Evolutionary conservation across 2,113 vertebrate genomes (phyloP), one percentile per base, ranked within the genome.

Genomic region (Empidonax traillii): DNA sequence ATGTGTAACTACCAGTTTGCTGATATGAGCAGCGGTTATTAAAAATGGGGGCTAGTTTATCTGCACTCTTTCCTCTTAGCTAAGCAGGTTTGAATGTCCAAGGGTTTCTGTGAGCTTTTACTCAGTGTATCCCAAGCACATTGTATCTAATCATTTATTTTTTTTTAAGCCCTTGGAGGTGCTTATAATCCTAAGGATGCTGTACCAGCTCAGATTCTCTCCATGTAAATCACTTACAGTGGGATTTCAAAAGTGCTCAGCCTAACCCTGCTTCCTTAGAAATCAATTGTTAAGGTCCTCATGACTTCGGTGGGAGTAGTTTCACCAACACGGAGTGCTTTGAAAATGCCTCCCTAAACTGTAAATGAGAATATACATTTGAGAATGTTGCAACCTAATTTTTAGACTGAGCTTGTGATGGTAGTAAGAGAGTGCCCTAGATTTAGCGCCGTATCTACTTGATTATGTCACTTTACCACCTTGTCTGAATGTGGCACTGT

Each of bases 311-410:
- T 63, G 93, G 93, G 93, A 96, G 83, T 24, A 92, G 93, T 82
- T 75, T 75, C 0, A 0, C 88, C 90, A 94, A 89, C 62, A 78
- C 52, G 35, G 82, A 85, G 83, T 88, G 86, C 85, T 93, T 94
- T 56, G 80, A 81, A 96, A 94, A 95, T 81, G 75, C 92, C 85
- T 96, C 87, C 94, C 96, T 86, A 72, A 95, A 95, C 93, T 95
- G 87, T 92, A 93, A 93, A 92, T 96, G 92, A 91, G 95, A 94
- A 97, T 96, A 95, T 96, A 93, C 92, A 90, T 96, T 90, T 63
- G 96, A 97, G 94, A 96, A 89, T 90, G 94, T 93, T 93, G 86
- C 96, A 97, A 96, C 96, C 94, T 96, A 96, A 94, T 96, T 97
- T 94, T 95, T 87, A 81, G 75, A 78, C 65, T 65, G 83, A 96